Evolutionary conservation across 1,140 invertebrate genomes (phyloP), one percentile per base, ranked within the genome.

Genomic region (Lasaia peninsularis): DNA sequence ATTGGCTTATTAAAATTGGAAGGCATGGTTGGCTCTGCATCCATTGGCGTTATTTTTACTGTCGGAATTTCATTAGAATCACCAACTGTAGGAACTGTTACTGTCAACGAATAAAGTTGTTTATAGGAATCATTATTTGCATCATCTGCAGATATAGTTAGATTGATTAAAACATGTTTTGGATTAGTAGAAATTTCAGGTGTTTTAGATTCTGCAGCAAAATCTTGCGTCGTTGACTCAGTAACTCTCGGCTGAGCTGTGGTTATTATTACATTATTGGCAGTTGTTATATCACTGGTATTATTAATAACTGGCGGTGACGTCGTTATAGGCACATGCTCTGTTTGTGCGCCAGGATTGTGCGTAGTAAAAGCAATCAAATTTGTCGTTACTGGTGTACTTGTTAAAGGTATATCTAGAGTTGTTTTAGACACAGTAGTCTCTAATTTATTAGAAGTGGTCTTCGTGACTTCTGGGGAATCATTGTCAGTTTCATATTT

Each of bases 31-130:
- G 85, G 84, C 61, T 84, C 78, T 21, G 67, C 58, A 57, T 84
- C 84, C 63, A 90, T 83, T 34, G 91, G 89, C 65, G 87, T 90
- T 44, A 92, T 90, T 79, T 90, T 91, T 58, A 93, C 89, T 44
- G 86, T 90, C 62, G 92, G 91, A 33, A 88, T 78, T 69, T 89
- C 87, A 63, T 85, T 90, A 20, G 77, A 71, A 63, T 91, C 88
- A 12, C 86, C 90, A 62, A 91, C 86, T 60, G 92, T 93, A 6
- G 94, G 94, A 55, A 95, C 91, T 44, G 92, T 93, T 58, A 95
- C 91, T 58, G 94, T 94, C 62, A 95, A 81, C 34, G 94, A 91
- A 87, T 94, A 95, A 60, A 95, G 83, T 37, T 93, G 93, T 67
- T 92, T 92, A 67, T 90, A 89, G 65, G 86, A 79, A 67, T 87